phyloP scores from a whole-genome alignment of 1,140 invertebrate species.

The Drosophila leontia region DNA sequence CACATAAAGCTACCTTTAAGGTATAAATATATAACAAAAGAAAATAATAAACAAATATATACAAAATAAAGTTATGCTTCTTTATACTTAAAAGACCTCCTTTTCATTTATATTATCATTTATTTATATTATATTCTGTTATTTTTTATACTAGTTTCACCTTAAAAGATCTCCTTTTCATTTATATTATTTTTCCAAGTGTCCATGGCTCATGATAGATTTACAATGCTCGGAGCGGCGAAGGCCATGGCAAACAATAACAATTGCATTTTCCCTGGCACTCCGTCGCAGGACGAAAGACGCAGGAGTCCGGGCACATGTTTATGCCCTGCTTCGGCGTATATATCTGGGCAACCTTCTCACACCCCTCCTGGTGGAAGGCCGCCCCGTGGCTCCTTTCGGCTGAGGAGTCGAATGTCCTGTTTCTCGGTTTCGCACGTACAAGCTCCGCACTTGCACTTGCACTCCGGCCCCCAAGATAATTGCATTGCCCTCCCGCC shows the following conservation, averaged over 20 bases:
- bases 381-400: slow-evolving; percentile 10
- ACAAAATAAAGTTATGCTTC: no score
- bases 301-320: slow-evolving; percentile 43
- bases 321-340: slow-evolving; percentile 45
- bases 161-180: no score
- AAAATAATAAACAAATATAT: no score
- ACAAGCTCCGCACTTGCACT: slow-evolving; percentile 43
- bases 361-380: neutral
- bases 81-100: neutral
- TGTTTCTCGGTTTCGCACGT: slow-evolving; percentile 68
- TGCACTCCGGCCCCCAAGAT: slow-evolving; percentile 66
- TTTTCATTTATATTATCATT: neutral
- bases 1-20: neutral
- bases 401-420: slow-evolving; percentile 66
- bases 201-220: slow-evolving; percentile 38
- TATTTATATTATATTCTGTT: no score
- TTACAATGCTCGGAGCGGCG: slow-evolving; percentile 34
- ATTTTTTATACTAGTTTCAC: neutral
- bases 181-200: slow-evolving; percentile 14
- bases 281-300: slow-evolving; percentile 42
- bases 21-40: neutral
- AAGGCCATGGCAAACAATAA: slow-evolving; percentile 54
- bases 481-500: slow-evolving; percentile 70
- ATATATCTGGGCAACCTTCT: slow-evolving; percentile 5
- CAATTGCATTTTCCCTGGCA: slow-evolving; percentile 55